phyloP scores from a whole-genome alignment of 2,113 vertebrate species.

The mouse (Mus musculus) region GRCm39 chr10:114133501-114134000 shows the following conservation, averaged over 20 bases:
- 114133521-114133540: background rate
- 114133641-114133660: background rate
- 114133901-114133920: background rate
- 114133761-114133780: background rate
- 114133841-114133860: background rate
- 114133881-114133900: background rate
- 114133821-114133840: background rate
- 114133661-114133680: background rate
- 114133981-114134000: background rate
- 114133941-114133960: background rate
- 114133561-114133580: background rate
- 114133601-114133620: background rate
- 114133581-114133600: background rate
- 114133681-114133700: background rate
- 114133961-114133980: background rate
- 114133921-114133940: background rate
- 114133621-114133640: background rate
- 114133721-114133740: background rate
- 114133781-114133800: background rate
- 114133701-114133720: background rate
- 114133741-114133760: background rate
- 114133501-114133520: background rate
- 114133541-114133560: background rate
- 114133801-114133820: background rate
- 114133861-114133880: background rate